These are phyloP conservation scores for Ostrea edulis DNA, from an alignment of 1,140 invertebrate species.

Conservation along the genomic window DNA sequence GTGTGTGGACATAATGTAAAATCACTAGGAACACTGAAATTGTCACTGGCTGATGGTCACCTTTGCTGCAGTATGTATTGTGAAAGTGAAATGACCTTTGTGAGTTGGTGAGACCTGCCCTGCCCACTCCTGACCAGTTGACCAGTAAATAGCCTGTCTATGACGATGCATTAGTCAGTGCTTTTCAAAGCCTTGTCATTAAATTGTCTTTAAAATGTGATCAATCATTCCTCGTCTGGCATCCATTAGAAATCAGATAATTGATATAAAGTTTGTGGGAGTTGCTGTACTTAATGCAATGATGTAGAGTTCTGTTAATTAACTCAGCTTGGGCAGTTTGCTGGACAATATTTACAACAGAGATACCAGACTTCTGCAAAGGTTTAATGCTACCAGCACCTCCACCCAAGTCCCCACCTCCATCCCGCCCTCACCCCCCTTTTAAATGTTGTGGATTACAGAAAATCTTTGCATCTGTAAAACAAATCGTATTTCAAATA, in stretches of 20 bases:
- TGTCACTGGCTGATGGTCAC: neutral
- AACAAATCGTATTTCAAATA: too few relatives aligned
- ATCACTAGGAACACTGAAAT: neutral
- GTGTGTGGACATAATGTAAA: neutral
- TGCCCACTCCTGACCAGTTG: constrained; percentile 1
- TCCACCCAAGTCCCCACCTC: too few relatives aligned
- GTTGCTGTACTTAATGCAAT: neutral
- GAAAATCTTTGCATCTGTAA: too few relatives aligned
- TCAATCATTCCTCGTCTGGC: neutral
- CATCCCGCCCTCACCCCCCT: too few relatives aligned
- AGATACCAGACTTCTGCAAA: too few relatives aligned
- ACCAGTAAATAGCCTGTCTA: neutral
- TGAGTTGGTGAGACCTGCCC: neutral
- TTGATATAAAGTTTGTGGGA: neutral
- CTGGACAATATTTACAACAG: too few relatives aligned
- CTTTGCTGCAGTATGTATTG: neutral
- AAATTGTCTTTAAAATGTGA: neutral
- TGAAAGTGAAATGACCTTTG: constrained; percentile 24
- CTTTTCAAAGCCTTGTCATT: neutral
- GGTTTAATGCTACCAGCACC: too few relatives aligned
- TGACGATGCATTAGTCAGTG: neutral
- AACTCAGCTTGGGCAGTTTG: neutral
- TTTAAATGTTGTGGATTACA: too few relatives aligned
- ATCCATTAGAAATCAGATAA: neutral
- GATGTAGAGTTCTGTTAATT: neutral